Evolutionary conservation across 2,113 vertebrate genomes (phyloP).

Genomic region (Anoura caudifer): DNA sequence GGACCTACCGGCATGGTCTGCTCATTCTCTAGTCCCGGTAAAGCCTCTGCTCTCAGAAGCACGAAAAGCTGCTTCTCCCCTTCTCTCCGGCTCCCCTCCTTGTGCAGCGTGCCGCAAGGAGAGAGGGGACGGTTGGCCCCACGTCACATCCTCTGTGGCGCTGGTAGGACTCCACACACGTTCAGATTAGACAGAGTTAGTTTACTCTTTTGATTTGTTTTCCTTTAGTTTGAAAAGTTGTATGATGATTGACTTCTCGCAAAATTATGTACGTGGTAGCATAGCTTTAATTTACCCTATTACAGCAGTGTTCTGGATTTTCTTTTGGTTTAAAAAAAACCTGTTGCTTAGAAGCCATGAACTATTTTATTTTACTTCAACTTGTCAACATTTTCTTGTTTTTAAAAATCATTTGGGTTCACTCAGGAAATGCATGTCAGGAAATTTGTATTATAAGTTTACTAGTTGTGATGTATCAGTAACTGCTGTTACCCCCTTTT

Average conservation of each 20-base stretch:
- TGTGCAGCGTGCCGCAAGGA: background rate
- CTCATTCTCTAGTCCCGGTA: background rate
- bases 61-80: background rate
- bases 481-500: constrained; percentile 83
- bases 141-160: constrained; percentile 71
- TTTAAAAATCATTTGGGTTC: constrained; percentile 82
- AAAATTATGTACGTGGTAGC: constrained; percentile 74
- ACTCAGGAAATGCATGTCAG: constrained; percentile 87
- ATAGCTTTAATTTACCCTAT: constrained; percentile 78
- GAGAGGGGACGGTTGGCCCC: constrained; percentile 69
- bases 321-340: constrained; percentile 62
- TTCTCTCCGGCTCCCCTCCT: background rate
- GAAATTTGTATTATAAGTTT: constrained; percentile 82
- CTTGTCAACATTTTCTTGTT: constrained; percentile 79
- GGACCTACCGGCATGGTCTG: background rate
- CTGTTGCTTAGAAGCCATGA: constrained; percentile 77
- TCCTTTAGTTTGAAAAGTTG: constrained; percentile 45
- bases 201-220: constrained; percentile 42
- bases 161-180: constrained; percentile 56
- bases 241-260: constrained; percentile 74
- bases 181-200: constrained; percentile 61
- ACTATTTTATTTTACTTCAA: constrained; percentile 78
- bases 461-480: constrained; percentile 79
- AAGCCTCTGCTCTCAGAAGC: constrained; percentile 40
- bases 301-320: constrained; percentile 64